Percentiles rank a stretch among this genome's conserved stretches.
These are phyloP conservation scores for Eremophila alpestris DNA, from an alignment of 2,797 vertebrate species.

Conservation along the genomic window DNA sequence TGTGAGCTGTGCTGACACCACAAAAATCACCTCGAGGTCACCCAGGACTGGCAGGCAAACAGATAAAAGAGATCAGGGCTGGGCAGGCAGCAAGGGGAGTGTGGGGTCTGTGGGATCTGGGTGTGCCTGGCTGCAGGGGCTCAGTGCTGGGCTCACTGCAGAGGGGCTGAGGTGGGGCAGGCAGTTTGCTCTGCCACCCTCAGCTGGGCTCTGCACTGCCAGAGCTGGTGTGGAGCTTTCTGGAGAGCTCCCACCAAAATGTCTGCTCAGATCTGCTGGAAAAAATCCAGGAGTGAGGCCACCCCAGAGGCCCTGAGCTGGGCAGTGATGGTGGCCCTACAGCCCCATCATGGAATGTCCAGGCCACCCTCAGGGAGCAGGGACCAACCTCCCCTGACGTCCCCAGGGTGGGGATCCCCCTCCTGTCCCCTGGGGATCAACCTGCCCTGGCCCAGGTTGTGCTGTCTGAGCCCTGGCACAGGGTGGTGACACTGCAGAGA, in stretches of 20 bases:
- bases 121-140: not conserved
- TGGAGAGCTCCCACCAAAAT: not conserved
- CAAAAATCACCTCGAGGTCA: not conserved
- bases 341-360: rapidly evolving
- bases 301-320: not conserved
- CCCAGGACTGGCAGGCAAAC: not conserved
- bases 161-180: not conserved
- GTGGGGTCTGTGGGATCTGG: not conserved
- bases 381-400: not conserved
- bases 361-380: rapidly evolving
- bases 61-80: not conserved
- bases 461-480: not conserved
- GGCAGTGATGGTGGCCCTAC: rapidly evolving
- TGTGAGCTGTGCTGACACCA: not conserved
- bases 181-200: not conserved
- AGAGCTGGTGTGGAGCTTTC: rapidly evolving
- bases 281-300: not conserved
- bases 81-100: not conserved
- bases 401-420: not conserved
- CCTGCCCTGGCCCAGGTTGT: not conserved
- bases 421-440: not conserved
- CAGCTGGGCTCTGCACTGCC: not conserved
- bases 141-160: not conserved
- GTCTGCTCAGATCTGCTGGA: not conserved
- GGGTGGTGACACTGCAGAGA: not conserved